Conservation (phyloP, 2,113 vertebrate genomes). For the Rhinolophus ferrumequinum region DNA sequence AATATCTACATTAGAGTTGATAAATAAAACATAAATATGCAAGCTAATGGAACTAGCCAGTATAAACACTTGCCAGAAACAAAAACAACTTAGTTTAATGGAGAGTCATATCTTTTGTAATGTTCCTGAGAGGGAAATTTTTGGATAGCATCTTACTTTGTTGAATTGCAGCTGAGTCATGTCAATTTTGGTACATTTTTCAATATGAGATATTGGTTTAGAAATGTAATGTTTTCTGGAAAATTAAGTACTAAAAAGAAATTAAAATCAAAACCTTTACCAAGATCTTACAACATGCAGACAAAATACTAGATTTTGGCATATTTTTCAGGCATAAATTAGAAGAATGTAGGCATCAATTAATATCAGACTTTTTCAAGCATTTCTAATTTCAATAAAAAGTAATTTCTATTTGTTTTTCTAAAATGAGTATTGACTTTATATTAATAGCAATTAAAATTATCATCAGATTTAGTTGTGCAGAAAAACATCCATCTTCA, state of each 20-base stretch:
- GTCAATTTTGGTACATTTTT: constrained; percentile 5
- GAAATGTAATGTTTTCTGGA: constrained; percentile 27
- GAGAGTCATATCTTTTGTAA: constrained; percentile 6
- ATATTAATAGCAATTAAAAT: constrained; percentile 58
- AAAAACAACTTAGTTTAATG: not conserved
- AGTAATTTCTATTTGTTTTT: constrained; percentile 27
- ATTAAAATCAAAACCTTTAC: constrained; percentile 18
- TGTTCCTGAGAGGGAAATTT: not conserved
- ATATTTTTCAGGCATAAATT: not conserved
- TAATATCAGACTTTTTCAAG: constrained; percentile 41
- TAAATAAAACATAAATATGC: constrained; percentile 71
- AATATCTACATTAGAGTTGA: constrained; percentile 48
- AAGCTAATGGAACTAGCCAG: constrained; percentile 43
- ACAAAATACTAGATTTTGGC: not conserved
- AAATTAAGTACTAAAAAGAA: constrained; percentile 21
- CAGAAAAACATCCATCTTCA: constrained; percentile 24
- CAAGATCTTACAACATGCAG: constrained; percentile 16
- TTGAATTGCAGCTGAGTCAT: constrained; percentile 38
- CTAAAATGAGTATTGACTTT: constrained; percentile 55
- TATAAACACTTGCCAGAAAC: constrained; percentile 21
- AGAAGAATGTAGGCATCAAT: not conserved
- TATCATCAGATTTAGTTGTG: constrained; percentile 31
- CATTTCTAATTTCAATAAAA: constrained; percentile 44
- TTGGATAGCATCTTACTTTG: not conserved
- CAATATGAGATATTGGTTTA: constrained; percentile 7